Evolutionary conservation across 2,797 vertebrate species (phyloP).

Genomic region (Peromyscus eremicus): DNA sequence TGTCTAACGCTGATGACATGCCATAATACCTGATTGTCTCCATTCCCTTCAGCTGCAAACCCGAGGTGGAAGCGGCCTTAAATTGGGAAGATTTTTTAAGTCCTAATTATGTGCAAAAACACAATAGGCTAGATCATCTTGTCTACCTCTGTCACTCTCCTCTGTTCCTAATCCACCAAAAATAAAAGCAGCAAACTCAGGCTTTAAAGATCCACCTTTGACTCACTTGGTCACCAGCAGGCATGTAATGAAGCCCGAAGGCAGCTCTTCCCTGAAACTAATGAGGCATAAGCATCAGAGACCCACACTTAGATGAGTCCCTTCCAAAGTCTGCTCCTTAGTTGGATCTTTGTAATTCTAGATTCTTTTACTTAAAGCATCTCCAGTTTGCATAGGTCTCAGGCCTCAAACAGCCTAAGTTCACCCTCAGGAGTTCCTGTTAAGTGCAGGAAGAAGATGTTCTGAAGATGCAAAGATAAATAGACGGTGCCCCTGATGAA

Average conservation of each 20-base stretch:
- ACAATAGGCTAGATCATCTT: background rate
- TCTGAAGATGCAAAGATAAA: background rate
- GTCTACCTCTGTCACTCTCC: background rate
- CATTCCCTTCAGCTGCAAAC: background rate
- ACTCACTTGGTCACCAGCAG: background rate
- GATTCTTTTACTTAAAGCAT: background rate
- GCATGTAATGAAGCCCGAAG: background rate
- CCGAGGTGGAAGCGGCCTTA: background rate
- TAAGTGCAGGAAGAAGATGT: accelerated
- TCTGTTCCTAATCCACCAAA: background rate
- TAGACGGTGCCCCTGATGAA: too few relatives aligned
- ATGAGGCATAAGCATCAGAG: background rate
- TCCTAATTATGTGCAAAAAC: constrained; percentile 44
- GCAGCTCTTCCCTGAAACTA: background rate
- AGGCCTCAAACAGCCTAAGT: background rate
- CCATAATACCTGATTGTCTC: background rate
- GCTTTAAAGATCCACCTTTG: background rate
- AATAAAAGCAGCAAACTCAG: constrained; percentile 30
- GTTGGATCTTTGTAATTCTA: background rate
- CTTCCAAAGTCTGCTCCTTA: background rate
- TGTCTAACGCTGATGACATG: background rate
- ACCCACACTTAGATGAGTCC: background rate
- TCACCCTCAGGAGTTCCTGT: background rate
- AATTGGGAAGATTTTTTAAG: constrained; percentile 32
- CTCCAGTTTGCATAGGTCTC: background rate